These are phyloP conservation scores for Iselma pallidipennis DNA, from an alignment of 2,888 invertebrate species.

Conservation along the genomic window DNA sequence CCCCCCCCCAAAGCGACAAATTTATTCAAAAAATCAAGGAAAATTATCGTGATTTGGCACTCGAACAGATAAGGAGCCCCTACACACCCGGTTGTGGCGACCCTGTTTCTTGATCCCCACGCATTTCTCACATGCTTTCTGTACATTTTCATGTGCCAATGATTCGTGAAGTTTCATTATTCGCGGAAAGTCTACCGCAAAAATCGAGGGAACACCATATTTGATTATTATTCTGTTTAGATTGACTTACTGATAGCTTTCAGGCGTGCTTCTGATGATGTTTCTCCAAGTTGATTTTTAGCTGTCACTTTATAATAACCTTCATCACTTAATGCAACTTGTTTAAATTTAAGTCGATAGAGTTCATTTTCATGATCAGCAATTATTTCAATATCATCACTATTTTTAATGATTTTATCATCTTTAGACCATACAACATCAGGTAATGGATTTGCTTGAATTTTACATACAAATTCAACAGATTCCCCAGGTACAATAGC, in stretches of 20 bases:
- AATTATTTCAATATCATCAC: conserved; percentile 62
- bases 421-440: conserved; percentile 83
- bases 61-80: too few species aligned
- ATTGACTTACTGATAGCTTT: conserved; percentile 70
- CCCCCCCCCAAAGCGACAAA: too few species aligned
- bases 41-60: too few species aligned
- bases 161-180: too few species aligned
- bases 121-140: too few species aligned
- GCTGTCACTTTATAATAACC: conserved; percentile 80
- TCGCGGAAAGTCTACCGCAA: too few species aligned
- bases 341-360: conserved; percentile 73
- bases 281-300: conserved; percentile 76
- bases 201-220: too few species aligned
- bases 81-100: too few species aligned
- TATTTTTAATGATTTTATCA: conserved; percentile 64
- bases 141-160: too few species aligned
- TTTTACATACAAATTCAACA: conserved; percentile 68
- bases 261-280: conserved; percentile 68
- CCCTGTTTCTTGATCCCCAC: too few species aligned
- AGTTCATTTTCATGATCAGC: conserved; percentile 66
- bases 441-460: conserved; percentile 89
- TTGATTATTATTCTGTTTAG: too few species aligned
- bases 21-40: too few species aligned
- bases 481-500: conserved; percentile 76
- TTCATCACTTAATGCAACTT: conserved; percentile 71